These are phyloP conservation scores for Pterois miles DNA, from an alignment of 2,797 vertebrate species.

Conservation along the genomic window DNA sequence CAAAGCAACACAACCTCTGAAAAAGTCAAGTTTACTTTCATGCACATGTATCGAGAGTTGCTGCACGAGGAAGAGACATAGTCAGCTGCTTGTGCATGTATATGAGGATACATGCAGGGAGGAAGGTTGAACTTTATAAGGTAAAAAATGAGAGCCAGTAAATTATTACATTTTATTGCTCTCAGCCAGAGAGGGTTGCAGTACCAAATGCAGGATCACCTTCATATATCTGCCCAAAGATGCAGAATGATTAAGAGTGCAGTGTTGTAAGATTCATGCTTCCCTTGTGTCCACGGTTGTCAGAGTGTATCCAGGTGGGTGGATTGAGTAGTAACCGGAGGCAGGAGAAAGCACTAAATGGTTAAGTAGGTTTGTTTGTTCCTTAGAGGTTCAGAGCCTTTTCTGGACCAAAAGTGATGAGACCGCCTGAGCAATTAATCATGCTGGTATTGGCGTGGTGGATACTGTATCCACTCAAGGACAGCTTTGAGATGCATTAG, in stretches of 20 bases:
- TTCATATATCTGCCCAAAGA: conserved; percentile 48
- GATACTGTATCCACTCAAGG: conserved; percentile 75
- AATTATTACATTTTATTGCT: background rate
- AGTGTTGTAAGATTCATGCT: conserved; percentile 45
- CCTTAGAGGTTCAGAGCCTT: conserved; percentile 58
- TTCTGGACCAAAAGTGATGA: conserved; percentile 71
- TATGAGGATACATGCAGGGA: background rate
- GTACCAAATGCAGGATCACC: conserved; percentile 35
- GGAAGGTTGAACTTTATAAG: conserved; percentile 7
- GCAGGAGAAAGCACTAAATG: conserved; percentile 70
- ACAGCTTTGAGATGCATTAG: conserved; percentile 73
- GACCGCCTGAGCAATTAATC: conserved; percentile 74
- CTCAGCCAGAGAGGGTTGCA: background rate
- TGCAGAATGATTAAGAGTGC: conserved; percentile 57
- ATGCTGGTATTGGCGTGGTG: conserved; percentile 71
- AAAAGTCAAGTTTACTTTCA: conserved; percentile 49
- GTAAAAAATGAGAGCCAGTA: background rate
- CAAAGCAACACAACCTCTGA: conserved; percentile 38
- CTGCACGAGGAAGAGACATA: conserved; percentile 11
- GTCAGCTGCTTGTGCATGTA: conserved; percentile 14
- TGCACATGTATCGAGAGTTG: conserved; percentile 24
- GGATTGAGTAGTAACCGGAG: conserved; percentile 69
- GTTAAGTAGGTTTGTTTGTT: conserved; percentile 78
- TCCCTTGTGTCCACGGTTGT: conserved; percentile 58
- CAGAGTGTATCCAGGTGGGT: conserved; percentile 67